phyloP scores from a whole-genome alignment of 2,888 invertebrate species.

The Dione vanillae region DNA sequence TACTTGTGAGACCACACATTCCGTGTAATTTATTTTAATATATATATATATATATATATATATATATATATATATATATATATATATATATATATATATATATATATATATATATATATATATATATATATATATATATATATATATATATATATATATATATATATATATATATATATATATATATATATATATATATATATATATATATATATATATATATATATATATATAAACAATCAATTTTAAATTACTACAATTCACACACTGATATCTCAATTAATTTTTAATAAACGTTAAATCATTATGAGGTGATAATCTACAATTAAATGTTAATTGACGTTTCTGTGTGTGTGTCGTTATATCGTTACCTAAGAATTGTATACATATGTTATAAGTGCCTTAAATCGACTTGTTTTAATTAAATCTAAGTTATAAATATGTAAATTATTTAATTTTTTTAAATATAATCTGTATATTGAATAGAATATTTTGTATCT shows the following conservation, averaged over 20 bases:
- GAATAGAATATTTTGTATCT: conserved; percentile 14
- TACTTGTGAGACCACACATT: conserved; percentile 13
- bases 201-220: too few species aligned
- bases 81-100: too few species aligned
- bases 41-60: too few species aligned
- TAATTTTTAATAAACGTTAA: not conserved
- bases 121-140: too few species aligned
- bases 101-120: too few species aligned
- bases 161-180: too few species aligned
- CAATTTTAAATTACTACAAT: not conserved
- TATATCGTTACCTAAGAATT: conserved; percentile 32
- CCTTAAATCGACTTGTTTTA: conserved; percentile 25
- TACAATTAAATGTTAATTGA: not conserved
- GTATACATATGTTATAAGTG: conserved; percentile 25
- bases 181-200: too few species aligned
- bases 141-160: too few species aligned
- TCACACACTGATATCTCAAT: not conserved
- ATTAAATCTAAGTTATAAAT: conserved; percentile 23
- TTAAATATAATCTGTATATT: conserved; percentile 7
- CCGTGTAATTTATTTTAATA: conserved; percentile 13
- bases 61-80: too few species aligned
- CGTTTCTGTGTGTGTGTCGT: conserved; percentile 2
- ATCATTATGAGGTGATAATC: not conserved
- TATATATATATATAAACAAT: too few species aligned
- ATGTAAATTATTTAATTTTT: conserved; percentile 32